Base-by-base conservation (phyloP, 2,113 vertebrate species). In the Vireo altiloquus region DNA sequence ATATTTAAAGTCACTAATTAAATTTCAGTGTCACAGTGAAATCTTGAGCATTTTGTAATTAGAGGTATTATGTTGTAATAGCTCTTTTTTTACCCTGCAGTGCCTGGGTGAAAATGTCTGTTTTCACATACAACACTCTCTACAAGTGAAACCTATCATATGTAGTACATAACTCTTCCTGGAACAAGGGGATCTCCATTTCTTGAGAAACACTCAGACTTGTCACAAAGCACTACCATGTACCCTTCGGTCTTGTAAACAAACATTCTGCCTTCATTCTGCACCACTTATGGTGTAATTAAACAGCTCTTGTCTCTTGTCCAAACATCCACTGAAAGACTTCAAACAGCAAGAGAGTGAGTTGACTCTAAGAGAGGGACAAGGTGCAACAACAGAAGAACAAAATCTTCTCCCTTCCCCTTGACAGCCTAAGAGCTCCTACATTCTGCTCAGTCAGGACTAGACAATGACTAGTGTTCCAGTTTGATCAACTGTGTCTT, bases 301-400 rank as follows among this genome's bases (percentile, higher is more conserved):
- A 81, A 93, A 87, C 76, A 87, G 57, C 72, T 90, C 93, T 94
- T 76, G 64, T 81, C 75, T 83, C 76, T 63, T 89, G 76, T 92
- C 89, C 89, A 97, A 96, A 94, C 80, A 92, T 60, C 56, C 52
- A 87, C 10, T 89, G 65, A 64, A 87, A 78, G 52, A 44, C 64
- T 89, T 93, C 91, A 89, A 70, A 66, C 13, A 59, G 54, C 42
- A 83, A 86, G 79, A 87, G 46, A 50, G 24, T 20, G n/a, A 96
- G 33, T 3, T 71, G 52, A 37, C 39, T 77, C 66, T 25, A 37
- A 3, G 6, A 47, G 39, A 87, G n/a, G n/a, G 50, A 83, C 76
- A 64, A 87, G 76, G 76, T 66, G 24, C 39, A 89, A 44, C 15
- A 74, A 28, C 13, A 85, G 27, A 37, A 61, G 42, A 88, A 83